phyloP scores from a whole-genome alignment of 2,797 vertebrate genomes.

The Pangasius mekongensis region DNA sequence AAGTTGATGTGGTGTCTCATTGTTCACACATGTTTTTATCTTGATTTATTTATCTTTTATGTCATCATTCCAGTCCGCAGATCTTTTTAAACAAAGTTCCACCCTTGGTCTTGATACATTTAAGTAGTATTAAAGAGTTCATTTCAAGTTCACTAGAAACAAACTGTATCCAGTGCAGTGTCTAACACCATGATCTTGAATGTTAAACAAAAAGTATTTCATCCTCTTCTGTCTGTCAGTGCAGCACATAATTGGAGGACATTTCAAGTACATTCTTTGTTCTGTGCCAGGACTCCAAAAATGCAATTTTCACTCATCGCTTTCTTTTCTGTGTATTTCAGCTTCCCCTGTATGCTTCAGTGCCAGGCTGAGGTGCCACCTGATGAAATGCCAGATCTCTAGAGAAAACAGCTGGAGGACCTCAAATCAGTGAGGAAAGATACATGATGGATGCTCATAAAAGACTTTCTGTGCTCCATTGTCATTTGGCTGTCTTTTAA shows the following conservation, averaged over 20 bases:
- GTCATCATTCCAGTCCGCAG: conserved; percentile 1
- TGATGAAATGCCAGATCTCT: conserved; percentile 42
- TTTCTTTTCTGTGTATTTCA: conserved; percentile 4
- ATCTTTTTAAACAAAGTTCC: conserved; percentile 5
- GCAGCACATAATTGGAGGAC: conserved; percentile 19
- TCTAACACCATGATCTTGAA: not conserved
- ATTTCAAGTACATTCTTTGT: conserved; percentile 39
- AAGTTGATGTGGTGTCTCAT: not conserved
- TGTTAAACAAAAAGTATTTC: conserved; percentile 44
- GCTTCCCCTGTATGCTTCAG: conserved; percentile 33
- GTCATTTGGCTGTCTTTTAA: conserved; percentile 32
- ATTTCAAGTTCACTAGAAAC: conserved; percentile 37
- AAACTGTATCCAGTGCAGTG: conserved; percentile 10
- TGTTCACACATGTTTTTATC: not conserved
- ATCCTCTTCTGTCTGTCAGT: conserved; percentile 42
- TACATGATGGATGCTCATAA: conserved; percentile 45
- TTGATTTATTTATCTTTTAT: not conserved
- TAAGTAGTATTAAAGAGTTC: conserved; percentile 38
- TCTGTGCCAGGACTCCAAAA: conserved; percentile 11
- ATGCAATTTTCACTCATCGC: conserved; percentile 46
- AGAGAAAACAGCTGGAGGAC: conserved; percentile 52
- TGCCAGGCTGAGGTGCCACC: conserved; percentile 27
- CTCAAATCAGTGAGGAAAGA: conserved; percentile 41
- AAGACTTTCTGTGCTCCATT: conserved; percentile 30
- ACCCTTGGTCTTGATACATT: conserved; percentile 7